Evolutionary conservation across 1,140 invertebrate genomes (phyloP).

Genomic region (Calephelis virginiensis): DNA sequence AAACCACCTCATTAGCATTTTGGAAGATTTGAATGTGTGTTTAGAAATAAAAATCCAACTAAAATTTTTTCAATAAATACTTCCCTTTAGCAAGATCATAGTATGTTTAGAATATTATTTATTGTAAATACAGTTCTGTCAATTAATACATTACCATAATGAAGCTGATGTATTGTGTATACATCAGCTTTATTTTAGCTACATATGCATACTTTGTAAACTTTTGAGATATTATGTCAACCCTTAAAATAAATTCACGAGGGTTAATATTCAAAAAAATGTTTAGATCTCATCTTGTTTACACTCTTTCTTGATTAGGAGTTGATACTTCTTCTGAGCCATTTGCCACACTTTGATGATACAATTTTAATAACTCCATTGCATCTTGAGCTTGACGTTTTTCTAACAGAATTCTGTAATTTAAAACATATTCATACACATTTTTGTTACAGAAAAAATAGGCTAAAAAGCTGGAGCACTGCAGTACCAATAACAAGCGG

Average conservation of each 20-base stretch:
- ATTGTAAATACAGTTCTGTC: conserved; percentile 2
- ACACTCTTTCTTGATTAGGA: conserved; percentile 69
- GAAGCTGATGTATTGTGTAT: too few relatives aligned
- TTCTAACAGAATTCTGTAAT: conserved; percentile 83
- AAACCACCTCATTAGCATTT: too few relatives aligned
- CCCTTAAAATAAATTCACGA: conserved; percentile 64
- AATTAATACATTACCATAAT: conserved; percentile 2
- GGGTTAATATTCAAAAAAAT: conserved; percentile 52
- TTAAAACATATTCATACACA: neutral
- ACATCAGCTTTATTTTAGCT: neutral
- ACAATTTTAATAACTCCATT: conserved; percentile 85
- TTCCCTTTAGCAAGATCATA: neutral
- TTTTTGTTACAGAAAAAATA: too few relatives aligned
- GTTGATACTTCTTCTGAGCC: conserved; percentile 71
- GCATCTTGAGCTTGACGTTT: conserved; percentile 91
- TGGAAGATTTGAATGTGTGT: too few relatives aligned
- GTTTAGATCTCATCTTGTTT: conserved; percentile 37
- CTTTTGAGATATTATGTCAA: conserved; percentile 70
- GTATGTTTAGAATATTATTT: conserved; percentile 12
- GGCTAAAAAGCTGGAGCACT: too few relatives aligned
- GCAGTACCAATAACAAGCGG: too few relatives aligned
- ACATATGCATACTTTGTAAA: conserved; percentile 52
- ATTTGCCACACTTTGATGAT: conserved; percentile 77
- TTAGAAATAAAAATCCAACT: too few relatives aligned
- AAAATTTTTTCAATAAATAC: too few relatives aligned